These are phyloP conservation scores for Mastigias papua DNA, from an alignment of 30 jellyfish, hydroid and myxozoan species.

Conservation along the genomic window DNA sequence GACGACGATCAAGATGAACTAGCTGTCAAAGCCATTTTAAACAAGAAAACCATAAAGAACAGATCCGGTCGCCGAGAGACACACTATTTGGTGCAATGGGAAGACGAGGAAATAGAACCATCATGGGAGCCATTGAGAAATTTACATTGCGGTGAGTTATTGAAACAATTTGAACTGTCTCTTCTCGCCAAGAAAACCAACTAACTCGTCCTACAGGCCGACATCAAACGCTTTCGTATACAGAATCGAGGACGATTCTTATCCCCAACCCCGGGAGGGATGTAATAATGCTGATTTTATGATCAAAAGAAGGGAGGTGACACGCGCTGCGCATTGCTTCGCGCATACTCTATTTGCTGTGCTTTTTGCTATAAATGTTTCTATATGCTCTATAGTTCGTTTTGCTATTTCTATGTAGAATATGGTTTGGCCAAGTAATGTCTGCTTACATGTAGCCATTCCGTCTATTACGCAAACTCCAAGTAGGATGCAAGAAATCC, in stretches of 20 bases:
- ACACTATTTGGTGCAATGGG: conserved; percentile 40
- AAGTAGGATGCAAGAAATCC: too few relatives aligned
- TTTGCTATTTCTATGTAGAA: too few relatives aligned
- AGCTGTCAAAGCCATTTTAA: neutral
- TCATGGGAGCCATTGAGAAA: conserved; percentile 26
- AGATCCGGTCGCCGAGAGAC: conserved; percentile 39
- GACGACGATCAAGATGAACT: neutral
- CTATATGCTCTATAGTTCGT: too few relatives aligned
- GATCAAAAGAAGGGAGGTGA: too few relatives aligned
- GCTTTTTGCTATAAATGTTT: too few relatives aligned
- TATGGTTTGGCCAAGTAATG: too few relatives aligned
- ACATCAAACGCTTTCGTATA: neutral
- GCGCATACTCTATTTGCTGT: too few relatives aligned
- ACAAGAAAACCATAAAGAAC: neutral
- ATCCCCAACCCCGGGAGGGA: conserved; percentile 41
- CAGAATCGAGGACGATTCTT: conserved; percentile 48
- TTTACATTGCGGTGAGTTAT: conserved; percentile 28
- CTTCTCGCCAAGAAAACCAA: neutral
- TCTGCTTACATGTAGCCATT: too few relatives aligned
- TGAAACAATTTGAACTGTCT: conserved; percentile 34
- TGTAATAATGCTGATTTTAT: too few relatives aligned
- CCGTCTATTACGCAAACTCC: too few relatives aligned
- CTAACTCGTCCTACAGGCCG: neutral
- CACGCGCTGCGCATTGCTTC: too few relatives aligned
- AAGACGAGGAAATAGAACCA: conserved; percentile 20